Conservation (phyloP, 1,140 invertebrate genomes). For the Thaumetopoea pityocampa region DNA sequence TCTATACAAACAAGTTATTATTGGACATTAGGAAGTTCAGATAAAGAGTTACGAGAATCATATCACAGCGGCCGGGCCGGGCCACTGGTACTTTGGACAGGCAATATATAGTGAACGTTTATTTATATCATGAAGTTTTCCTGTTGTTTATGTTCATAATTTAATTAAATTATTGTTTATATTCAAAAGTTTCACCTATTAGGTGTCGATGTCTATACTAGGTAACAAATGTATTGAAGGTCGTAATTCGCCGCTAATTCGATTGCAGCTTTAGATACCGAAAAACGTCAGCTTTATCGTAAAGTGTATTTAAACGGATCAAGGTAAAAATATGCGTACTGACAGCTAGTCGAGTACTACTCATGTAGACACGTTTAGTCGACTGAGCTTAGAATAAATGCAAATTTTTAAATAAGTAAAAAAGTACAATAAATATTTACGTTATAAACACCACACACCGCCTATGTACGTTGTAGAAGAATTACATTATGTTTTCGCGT, state of each 20-base stretch:
- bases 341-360: no score
- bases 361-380: no score
- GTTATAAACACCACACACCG: no score
- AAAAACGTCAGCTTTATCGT: conserved; percentile 27
- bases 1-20: neutral
- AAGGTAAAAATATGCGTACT: conserved; percentile 36
- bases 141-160: conserved; percentile 5
- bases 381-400: no score
- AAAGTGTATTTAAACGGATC: conserved; percentile 30
- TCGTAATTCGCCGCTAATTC: conserved; percentile 7
- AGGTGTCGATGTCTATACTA: conserved; percentile 3
- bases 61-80: neutral
- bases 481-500: no score
- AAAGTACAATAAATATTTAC: no score
- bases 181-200: neutral
- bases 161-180: conserved; percentile 15
- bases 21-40: neutral
- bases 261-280: conserved; percentile 20
- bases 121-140: conserved; percentile 13
- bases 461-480: no score
- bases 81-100: neutral
- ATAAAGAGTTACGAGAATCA: conserved; percentile 1
- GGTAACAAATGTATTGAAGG: neutral
- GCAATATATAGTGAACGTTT: conserved; percentile 5
- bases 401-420: no score